These are phyloP conservation scores for Eumeta japonica DNA, from an alignment of 1,140 invertebrate genomes.

Conservation along the genomic window DNA sequence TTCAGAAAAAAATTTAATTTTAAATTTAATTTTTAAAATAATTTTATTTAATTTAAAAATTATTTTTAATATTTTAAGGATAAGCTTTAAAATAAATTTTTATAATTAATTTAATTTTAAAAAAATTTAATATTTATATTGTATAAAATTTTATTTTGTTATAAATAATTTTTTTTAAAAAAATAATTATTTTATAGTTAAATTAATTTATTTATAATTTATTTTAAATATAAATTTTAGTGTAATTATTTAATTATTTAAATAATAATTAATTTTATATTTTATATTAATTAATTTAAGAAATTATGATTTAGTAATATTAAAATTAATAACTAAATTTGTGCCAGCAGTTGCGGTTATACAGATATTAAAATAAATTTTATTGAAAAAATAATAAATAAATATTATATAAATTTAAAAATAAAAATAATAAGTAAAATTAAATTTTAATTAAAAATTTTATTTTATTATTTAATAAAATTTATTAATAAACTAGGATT, in stretches of 20 bases:
- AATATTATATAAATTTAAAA: slow-evolving; percentile 38
- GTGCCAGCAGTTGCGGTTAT: slow-evolving; percentile 62
- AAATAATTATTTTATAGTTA: slow-evolving; percentile 31
- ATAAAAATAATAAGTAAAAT: slow-evolving; percentile 28
- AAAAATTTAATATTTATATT: slow-evolving; percentile 36
- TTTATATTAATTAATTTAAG: slow-evolving; percentile 42
- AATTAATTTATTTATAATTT: slow-evolving; percentile 34
- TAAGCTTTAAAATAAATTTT: slow-evolving; percentile 21
- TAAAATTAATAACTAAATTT: slow-evolving; percentile 46
- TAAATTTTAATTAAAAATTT: slow-evolving; percentile 29
- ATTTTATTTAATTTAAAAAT: slow-evolving; percentile 40
- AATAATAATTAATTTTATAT: slow-evolving; percentile 27
- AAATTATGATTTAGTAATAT: slow-evolving; percentile 45
- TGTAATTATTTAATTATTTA: slow-evolving; percentile 33
- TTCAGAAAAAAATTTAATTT: slow-evolving; percentile 63
- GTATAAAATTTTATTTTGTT: slow-evolving; percentile 24
- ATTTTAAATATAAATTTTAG: slow-evolving; percentile 41
- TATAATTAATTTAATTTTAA: slow-evolving; percentile 31
- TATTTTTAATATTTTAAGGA: slow-evolving; percentile 40
- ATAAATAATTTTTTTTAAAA: slow-evolving; percentile 29
- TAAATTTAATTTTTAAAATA: slow-evolving; percentile 11
- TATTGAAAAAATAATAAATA: slow-evolving; percentile 24
- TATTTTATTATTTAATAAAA: slow-evolving; percentile 27
- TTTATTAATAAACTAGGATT: slow-evolving; percentile 61
- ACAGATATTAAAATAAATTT: slow-evolving; percentile 36